phyloP scores from a whole-genome alignment of 2,113 vertebrate species.

The Centrocercus urophasianus region DNA sequence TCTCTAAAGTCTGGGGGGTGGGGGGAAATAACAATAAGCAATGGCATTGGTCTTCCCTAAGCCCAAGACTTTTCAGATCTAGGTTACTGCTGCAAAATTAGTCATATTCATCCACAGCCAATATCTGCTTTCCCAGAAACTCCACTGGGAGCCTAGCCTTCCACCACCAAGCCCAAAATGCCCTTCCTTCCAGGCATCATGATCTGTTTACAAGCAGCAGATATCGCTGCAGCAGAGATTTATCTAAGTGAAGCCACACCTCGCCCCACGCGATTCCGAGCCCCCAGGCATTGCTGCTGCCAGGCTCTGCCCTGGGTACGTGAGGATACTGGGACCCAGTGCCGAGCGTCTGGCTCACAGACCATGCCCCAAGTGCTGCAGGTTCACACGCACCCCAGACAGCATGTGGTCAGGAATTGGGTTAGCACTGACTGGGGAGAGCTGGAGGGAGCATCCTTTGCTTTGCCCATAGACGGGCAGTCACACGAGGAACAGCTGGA shows the following conservation, averaged over 20 bases:
- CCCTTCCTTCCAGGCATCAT: background rate
- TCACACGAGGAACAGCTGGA: constrained; percentile 71
- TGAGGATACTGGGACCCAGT: background rate
- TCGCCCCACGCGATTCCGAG: rapidly evolving
- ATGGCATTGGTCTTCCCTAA: background rate
- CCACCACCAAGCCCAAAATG: background rate
- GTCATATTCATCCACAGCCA: background rate
- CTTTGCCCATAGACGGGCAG: constrained; percentile 22
- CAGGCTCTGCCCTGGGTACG: background rate
- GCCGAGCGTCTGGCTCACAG: background rate
- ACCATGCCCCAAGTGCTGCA: background rate
- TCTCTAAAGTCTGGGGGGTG: background rate
- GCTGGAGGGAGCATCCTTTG: constrained; percentile 37
- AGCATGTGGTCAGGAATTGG: background rate
- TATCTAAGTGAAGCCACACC: background rate
- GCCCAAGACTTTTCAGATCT: background rate
- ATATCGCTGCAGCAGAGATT: background rate
- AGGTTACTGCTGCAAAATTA: constrained; percentile 1
- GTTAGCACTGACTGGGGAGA: constrained; percentile 10
- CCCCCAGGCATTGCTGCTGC: background rate
- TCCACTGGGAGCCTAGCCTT: background rate
- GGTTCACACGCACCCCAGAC: background rate
- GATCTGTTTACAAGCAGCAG: background rate
- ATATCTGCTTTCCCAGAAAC: background rate
- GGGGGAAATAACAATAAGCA: background rate